Evolutionary conservation across 2,113 vertebrate species (phyloP).

Genomic region (Aythya baeri): DNA sequence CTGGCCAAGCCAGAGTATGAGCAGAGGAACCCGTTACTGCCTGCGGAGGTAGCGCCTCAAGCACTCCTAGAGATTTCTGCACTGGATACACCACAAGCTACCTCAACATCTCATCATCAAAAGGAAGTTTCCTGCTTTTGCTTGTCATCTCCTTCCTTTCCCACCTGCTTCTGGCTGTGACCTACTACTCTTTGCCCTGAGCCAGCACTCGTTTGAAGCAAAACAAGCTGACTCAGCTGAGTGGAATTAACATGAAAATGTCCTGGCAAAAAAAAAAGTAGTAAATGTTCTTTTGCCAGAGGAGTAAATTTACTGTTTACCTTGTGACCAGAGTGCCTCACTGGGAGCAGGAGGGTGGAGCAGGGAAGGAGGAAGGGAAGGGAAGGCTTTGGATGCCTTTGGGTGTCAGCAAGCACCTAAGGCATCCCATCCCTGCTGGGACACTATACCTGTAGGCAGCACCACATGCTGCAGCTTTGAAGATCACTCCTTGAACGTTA

Average conservation of each 20-base stretch:
- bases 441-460: neutral
- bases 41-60: neutral
- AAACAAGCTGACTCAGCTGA: neutral
- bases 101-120: neutral
- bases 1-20: neutral
- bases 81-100: accelerated
- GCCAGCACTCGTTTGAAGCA: neutral
- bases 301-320: neutral
- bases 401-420: neutral
- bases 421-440: neutral
- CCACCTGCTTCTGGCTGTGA: neutral
- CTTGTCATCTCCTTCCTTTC: neutral
- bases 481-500: neutral
- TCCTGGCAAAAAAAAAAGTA: neutral
- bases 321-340: accelerated
- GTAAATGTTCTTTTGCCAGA: neutral
- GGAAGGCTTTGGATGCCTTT: neutral
- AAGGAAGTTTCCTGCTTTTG: neutral
- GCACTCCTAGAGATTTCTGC: neutral
- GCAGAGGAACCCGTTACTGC: neutral
- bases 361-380: neutral
- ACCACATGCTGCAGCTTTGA: neutral
- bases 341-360: neutral
- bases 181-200: neutral
- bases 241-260: neutral